These are phyloP conservation scores for Pseudomyrmex concolor DNA, from an alignment of 1,140 invertebrate genomes.

Conservation along the genomic window DNA sequence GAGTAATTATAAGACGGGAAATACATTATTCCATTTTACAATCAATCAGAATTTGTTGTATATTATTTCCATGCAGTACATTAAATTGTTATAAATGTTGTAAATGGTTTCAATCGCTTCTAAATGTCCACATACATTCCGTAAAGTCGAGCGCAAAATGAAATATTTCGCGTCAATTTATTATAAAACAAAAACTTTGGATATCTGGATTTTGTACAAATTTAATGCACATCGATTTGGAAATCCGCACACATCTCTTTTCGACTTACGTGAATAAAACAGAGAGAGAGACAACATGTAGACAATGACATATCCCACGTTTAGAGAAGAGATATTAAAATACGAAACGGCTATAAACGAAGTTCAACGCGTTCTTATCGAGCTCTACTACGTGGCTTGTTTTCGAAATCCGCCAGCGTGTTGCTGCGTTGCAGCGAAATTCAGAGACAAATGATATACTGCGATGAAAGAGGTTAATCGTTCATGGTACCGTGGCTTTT, in stretches of 20 bases:
- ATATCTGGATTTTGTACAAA: too few relatives aligned
- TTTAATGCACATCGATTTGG: neutral
- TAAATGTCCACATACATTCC: too few relatives aligned
- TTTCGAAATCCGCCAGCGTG: constrained; percentile 31
- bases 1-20: constrained; percentile 9
- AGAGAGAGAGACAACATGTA: neutral
- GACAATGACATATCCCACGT: neutral
- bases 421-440: neutral
- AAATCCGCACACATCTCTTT: neutral
- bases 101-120: too few relatives aligned
- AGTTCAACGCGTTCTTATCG: constrained; percentile 46
- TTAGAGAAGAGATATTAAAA: constrained; percentile 48
- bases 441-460: constrained; percentile 38
- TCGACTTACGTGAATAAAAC: neutral
- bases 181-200: too few relatives aligned
- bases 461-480: constrained; percentile 32
- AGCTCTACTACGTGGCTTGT: constrained; percentile 35
- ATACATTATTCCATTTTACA: neutral
- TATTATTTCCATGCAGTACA: neutral
- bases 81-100: neutral
- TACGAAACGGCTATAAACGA: neutral
- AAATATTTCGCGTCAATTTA: too few relatives aligned
- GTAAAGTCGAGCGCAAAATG: too few relatives aligned
- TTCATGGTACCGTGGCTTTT: constrained; percentile 2
- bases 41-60: constrained; percentile 23